phyloP scores from a whole-genome alignment of 2,888 invertebrate genomes.

The Frankliniella intonsa region DNA sequence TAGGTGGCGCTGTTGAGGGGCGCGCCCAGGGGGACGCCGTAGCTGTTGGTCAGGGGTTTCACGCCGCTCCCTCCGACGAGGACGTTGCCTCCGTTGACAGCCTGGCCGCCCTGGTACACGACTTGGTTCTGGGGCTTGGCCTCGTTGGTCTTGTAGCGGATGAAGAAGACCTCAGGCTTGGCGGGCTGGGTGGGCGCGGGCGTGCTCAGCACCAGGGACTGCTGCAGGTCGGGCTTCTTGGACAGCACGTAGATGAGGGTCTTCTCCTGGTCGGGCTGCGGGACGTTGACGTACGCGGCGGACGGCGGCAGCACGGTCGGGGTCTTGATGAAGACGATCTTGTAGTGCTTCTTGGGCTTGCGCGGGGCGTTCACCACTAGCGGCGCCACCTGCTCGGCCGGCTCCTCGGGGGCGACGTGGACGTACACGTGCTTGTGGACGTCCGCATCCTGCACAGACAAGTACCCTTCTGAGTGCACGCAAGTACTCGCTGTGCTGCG shows the following conservation, averaged over 20 bases:
- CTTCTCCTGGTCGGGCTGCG: slow-evolving; percentile 81
- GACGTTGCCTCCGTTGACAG: neutral
- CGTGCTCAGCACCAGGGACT: slow-evolving; percentile 71
- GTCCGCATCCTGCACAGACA: slow-evolving; percentile 58
- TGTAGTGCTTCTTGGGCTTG: slow-evolving; percentile 71
- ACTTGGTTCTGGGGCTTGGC: neutral
- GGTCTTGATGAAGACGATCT: slow-evolving; percentile 77
- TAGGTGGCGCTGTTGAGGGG: neutral
- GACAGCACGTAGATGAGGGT: slow-evolving; percentile 82
- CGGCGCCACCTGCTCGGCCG: slow-evolving; percentile 61
- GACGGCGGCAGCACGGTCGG: slow-evolving; percentile 51
- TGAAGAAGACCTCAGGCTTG: slow-evolving; percentile 87
- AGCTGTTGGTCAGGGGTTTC: slow-evolving; percentile 6
- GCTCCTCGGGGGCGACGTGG: slow-evolving; percentile 82
- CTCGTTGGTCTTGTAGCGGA: slow-evolving; percentile 68
- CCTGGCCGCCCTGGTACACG: neutral
- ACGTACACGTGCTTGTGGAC: slow-evolving; percentile 89
- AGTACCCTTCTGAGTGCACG: neutral
- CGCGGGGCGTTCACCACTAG: slow-evolving; percentile 46
- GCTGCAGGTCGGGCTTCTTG: slow-evolving; percentile 84
- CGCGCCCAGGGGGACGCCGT: slow-evolving; percentile 4
- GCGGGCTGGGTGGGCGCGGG: slow-evolving; percentile 79
- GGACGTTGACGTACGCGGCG: slow-evolving; percentile 47
- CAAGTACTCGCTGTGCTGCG: neutral
- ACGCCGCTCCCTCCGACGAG: neutral